Evolutionary conservation across 2,113 vertebrate genomes (phyloP).

Genomic region (Pachyramphus minor): DNA sequence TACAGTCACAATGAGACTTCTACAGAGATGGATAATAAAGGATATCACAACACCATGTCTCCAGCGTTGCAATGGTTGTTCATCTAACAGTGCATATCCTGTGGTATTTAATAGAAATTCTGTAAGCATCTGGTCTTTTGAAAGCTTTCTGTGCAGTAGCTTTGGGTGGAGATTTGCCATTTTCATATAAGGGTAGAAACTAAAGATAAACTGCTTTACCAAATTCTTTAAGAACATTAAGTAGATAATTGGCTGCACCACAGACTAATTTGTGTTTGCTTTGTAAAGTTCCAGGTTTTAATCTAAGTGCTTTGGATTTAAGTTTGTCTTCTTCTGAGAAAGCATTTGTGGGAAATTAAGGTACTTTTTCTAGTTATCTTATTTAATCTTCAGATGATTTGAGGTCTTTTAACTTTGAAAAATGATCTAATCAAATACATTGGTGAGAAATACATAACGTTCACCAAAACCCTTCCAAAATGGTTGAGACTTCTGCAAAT

Average conservation of each 20-base stretch:
- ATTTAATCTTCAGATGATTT: not conserved
- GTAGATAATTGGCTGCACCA: not conserved
- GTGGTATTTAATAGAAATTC: not conserved
- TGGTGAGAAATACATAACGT: not conserved
- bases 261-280: not conserved
- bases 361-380: not conserved
- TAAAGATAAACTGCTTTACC: not conserved
- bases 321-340: not conserved
- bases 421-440: not conserved
- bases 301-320: not conserved
- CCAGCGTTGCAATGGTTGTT: not conserved
- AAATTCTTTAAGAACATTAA: not conserved
- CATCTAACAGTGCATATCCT: not conserved
- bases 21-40: not conserved
- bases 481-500: not conserved
- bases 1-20: not conserved
- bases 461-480: not conserved
- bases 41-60: not conserved
- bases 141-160: not conserved
- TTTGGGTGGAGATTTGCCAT: not conserved
- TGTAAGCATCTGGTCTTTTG: not conserved
- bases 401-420: not conserved
- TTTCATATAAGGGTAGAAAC: not conserved
- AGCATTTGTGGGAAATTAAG: not conserved
- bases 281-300: not conserved